A percentile compares a stretch with the other conserved stretches of the same genome.
Evolutionary conservation across 2,888 invertebrate genomes (phyloP).

Genomic region (Actias luna): DNA sequence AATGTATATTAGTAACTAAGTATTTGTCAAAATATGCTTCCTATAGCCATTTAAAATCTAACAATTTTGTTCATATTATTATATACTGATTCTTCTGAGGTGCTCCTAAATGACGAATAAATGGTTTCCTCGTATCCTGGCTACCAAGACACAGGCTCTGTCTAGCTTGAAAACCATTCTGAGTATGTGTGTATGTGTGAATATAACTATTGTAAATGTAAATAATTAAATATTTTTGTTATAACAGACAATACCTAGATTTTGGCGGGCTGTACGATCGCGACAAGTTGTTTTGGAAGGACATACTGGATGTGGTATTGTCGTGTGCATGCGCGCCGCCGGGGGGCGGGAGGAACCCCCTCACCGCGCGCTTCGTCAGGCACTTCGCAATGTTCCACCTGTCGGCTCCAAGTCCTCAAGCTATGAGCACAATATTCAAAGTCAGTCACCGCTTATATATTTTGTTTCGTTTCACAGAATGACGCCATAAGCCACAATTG

Average conservation of each 20-base stretch:
- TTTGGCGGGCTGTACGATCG: slow-evolving; percentile 93
- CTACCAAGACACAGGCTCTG: no score
- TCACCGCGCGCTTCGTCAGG: slow-evolving; percentile 91
- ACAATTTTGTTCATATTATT: no score
- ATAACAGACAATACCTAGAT: slow-evolving; percentile 85
- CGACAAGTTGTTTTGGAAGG: slow-evolving; percentile 94
- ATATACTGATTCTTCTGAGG: no score
- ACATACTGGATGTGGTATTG: slow-evolving; percentile 91
- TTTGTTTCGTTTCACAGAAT: neutral
- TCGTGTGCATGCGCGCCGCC: slow-evolving; percentile 94
- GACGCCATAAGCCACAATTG: no score
- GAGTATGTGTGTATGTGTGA: no score
- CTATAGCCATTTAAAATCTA: no score
- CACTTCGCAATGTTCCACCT: slow-evolving; percentile 94
- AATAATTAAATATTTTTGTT: neutral
- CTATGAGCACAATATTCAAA: slow-evolving; percentile 90
- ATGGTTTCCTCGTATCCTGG: no score
- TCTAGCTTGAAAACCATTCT: no score
- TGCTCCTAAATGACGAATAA: no score
- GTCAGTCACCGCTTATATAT: slow-evolving; percentile 38
- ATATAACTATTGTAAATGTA: neutral
- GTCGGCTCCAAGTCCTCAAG: slow-evolving; percentile 89
- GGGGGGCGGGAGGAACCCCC: slow-evolving; percentile 93
- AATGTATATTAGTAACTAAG: no score
- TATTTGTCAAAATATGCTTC: no score